Evolutionary conservation across 2,888 invertebrate genomes (phyloP), one percentile per base, ranked within the genome.

Genomic region (Luperina testacea): DNA sequence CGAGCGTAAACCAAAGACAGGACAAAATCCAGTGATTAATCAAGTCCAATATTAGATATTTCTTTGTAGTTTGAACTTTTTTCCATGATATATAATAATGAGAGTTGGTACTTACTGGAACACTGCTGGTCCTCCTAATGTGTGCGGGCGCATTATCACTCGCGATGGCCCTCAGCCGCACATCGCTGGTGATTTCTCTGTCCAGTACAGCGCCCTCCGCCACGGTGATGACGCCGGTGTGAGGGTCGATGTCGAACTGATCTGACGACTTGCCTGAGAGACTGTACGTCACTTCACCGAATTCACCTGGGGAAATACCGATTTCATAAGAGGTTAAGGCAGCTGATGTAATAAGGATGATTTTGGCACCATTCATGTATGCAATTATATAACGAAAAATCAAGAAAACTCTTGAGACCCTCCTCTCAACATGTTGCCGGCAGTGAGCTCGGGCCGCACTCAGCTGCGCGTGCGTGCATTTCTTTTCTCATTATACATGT

Each of bases 131-230:
- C 89, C 98, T 97, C 81, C 98, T 97, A 0, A 98, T 96, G 71
- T 98, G 97, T 2, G 97, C 92, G 0, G 98, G 98, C 0, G 98
- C 99, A 80, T 98, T 98, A 91, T 99, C 99, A 71, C 97, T 98
- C 0, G 99, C 99, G 82, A 98, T 97, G 0, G 98, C 99, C 77
- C 98, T 98, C 70, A 99, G 96, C 45, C 97, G 97, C 27, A 99
- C 97, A 80, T 98, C 98, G 5, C 97, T 97, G 0, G 97, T 97
- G 8, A 96, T 94, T 92, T 99, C 99, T 17, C 99, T 97, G 93
- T 99, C 99, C 65, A 99, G 97, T 71, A 97, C 97, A 0, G 97
- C 97, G 0, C 98, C 97, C 78, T 98, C 97, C 0, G 98, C 97
- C 0, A 99, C 98, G 15, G 97, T 97, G 61, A 99, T 98, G 80